Evolutionary conservation across 2,113 vertebrate genomes (phyloP).

Genomic region (Neodon shergylaensis): DNA sequence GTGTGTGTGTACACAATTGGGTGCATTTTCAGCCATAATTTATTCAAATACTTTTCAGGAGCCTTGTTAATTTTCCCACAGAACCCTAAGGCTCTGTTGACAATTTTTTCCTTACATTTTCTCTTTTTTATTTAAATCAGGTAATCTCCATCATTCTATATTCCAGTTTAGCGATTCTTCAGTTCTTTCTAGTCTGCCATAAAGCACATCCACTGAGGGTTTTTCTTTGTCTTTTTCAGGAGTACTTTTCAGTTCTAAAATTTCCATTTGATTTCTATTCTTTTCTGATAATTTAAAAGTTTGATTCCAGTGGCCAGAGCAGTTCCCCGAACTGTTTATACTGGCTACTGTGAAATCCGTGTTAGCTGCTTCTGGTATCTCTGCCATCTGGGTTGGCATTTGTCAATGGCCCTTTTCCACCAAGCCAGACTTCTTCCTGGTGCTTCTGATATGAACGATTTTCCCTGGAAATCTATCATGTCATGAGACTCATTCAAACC

Average conservation of each 20-base stretch:
- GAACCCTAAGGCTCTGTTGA: background rate
- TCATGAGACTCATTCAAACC: background rate
- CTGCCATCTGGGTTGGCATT: background rate
- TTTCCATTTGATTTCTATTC: constrained; percentile 10
- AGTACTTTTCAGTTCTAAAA: constrained; percentile 3
- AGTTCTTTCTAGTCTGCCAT: background rate
- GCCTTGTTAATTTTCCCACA: background rate
- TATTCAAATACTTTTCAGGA: background rate
- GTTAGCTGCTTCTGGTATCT: background rate
- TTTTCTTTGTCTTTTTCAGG: background rate
- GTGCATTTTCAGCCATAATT: background rate
- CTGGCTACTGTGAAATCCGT: background rate
- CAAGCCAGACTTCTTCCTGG: background rate
- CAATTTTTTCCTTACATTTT: background rate
- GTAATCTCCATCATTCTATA: background rate
- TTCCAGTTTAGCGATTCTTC: background rate
- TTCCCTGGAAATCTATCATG: background rate
- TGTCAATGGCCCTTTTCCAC: background rate
- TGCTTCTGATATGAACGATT: background rate
- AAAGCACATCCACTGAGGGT: background rate
- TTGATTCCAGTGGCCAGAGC: background rate
- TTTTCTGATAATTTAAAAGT: background rate
- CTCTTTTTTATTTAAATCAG: constrained; percentile 32
- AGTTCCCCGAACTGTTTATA: background rate
- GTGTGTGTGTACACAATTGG: background rate